Evolutionary conservation across 2,888 invertebrate genomes (phyloP).

Genomic region (Caenorhabditis sinica): DNA sequence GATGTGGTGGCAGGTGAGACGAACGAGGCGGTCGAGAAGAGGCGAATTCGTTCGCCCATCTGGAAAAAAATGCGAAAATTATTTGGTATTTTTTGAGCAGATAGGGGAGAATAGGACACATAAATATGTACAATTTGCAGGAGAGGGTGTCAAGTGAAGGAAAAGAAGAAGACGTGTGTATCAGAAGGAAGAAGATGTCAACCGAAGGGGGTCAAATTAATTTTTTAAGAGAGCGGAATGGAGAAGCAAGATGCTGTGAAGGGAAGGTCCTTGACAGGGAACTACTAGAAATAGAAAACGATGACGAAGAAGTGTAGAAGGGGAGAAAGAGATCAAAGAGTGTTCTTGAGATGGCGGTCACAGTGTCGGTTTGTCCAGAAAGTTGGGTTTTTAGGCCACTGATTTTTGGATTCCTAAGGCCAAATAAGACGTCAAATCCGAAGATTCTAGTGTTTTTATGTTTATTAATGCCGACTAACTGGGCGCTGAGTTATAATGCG

Average conservation of each 20-base stretch:
- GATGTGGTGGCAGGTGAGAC: constrained; percentile 68
- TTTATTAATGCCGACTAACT: no score
- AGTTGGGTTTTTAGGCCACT: neutral
- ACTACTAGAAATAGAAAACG: constrained; percentile 11
- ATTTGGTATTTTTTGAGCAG: constrained; percentile 1
- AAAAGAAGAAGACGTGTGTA: constrained; percentile 6
- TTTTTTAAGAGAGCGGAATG: constrained; percentile 26
- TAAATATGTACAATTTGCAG: constrained; percentile 9
- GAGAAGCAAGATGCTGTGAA: neutral
- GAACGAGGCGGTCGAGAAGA: constrained; percentile 74
- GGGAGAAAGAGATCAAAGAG: neutral
- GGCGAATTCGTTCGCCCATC: constrained; percentile 76
- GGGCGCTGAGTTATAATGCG: no score
- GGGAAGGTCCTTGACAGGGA: constrained; percentile 1
- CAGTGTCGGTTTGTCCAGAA: neutral
- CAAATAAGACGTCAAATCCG: no score
- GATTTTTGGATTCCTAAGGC: neutral
- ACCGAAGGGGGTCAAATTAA: constrained; percentile 38
- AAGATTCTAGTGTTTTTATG: no score
- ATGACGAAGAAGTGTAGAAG: neutral
- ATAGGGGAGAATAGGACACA: neutral
- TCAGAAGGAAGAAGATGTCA: neutral
- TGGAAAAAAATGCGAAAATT: constrained; percentile 54
- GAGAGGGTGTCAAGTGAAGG: constrained; percentile 6
- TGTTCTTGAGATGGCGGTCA: neutral